These are phyloP conservation scores for Pseudomugil gertrudae DNA, from an alignment of 2,797 vertebrate species.

Conservation along the genomic window DNA sequence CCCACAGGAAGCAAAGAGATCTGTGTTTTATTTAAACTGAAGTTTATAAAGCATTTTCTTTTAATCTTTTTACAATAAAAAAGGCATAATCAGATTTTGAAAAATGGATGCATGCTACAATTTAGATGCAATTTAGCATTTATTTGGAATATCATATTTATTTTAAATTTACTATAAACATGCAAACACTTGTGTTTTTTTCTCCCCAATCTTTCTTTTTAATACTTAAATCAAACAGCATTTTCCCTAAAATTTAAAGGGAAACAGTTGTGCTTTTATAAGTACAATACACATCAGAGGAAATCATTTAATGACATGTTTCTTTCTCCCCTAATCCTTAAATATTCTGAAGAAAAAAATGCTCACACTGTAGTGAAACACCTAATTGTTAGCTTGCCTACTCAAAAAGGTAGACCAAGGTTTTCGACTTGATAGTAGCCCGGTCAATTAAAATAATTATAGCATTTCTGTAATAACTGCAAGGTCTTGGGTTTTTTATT, in stretches of 20 bases:
- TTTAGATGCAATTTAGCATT: background rate
- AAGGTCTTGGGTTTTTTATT: slow-evolving; percentile 69
- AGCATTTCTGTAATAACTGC: slow-evolving; percentile 77
- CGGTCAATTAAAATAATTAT: slow-evolving; percentile 78
- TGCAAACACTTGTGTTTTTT: background rate
- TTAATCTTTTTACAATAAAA: background rate
- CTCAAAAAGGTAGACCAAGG: slow-evolving; percentile 65
- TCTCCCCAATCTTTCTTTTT: background rate
- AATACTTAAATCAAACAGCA: slow-evolving; percentile 10
- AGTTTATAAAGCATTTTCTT: background rate
- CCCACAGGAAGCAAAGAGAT: slow-evolving; percentile 55
- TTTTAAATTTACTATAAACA: background rate
- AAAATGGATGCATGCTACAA: too few species aligned
- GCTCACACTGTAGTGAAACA: slow-evolving; percentile 68
- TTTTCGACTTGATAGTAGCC: slow-evolving; percentile 69
- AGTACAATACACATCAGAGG: slow-evolving; percentile 59
- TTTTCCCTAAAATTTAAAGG: slow-evolving; percentile 46
- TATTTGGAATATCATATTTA: background rate
- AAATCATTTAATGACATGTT: slow-evolving; percentile 80
- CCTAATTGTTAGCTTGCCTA: slow-evolving; percentile 64
- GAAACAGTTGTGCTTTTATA: slow-evolving; percentile 48
- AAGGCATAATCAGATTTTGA: too few species aligned
- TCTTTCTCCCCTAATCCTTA: slow-evolving; percentile 74
- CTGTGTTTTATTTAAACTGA: slow-evolving; percentile 15
- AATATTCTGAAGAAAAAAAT: slow-evolving; percentile 70